Percentiles rank a stretch among this genome's conserved stretches.
These are phyloP conservation scores for Valencia hispanica DNA, from an alignment of 2,797 vertebrate genomes.

Conservation along the genomic window DNA sequence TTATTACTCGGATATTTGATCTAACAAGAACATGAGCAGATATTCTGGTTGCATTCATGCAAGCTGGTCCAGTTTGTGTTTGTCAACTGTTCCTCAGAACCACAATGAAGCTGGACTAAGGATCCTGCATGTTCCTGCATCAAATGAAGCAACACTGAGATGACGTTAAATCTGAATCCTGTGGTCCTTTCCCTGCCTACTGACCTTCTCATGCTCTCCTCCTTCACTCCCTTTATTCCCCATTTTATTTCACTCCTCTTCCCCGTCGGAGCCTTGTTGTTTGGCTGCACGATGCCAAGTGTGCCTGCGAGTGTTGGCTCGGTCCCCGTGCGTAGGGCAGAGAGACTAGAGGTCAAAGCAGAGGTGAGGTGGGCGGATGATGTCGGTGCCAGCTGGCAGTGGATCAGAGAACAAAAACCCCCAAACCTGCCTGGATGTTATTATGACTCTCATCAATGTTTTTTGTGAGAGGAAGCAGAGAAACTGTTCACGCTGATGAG, in stretches of 20 bases:
- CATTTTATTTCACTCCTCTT: slow-evolving; percentile 13
- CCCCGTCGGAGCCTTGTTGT: slow-evolving; percentile 33
- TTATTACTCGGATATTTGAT: not conserved
- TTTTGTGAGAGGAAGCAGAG: not conserved
- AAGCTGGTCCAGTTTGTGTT: not conserved
- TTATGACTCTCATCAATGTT: slow-evolving; percentile 10
- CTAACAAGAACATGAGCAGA: not conserved
- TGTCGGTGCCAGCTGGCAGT: slow-evolving; percentile 77
- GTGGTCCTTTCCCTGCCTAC: not conserved
- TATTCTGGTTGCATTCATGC: not conserved
- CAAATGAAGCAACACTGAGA: not conserved
- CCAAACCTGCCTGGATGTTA: slow-evolving; percentile 45
- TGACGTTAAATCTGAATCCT: not conserved
- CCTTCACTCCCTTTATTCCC: slow-evolving; percentile 22
- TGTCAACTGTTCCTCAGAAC: not conserved
- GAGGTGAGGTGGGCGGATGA: slow-evolving; percentile 59
- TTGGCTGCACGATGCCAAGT: slow-evolving; percentile 63
- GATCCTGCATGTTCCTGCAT: not conserved
- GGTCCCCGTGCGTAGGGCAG: slow-evolving; percentile 58
- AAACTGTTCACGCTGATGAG: not conserved
- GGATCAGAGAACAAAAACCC: slow-evolving; percentile 62
- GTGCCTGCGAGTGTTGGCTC: slow-evolving; percentile 73
- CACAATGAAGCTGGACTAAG: not conserved
- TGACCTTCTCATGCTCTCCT: slow-evolving; percentile 13
- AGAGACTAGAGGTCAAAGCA: slow-evolving; percentile 74